phyloP scores from a whole-genome alignment of 1,140 invertebrate genomes.

The Drosophila murphyi region DNA sequence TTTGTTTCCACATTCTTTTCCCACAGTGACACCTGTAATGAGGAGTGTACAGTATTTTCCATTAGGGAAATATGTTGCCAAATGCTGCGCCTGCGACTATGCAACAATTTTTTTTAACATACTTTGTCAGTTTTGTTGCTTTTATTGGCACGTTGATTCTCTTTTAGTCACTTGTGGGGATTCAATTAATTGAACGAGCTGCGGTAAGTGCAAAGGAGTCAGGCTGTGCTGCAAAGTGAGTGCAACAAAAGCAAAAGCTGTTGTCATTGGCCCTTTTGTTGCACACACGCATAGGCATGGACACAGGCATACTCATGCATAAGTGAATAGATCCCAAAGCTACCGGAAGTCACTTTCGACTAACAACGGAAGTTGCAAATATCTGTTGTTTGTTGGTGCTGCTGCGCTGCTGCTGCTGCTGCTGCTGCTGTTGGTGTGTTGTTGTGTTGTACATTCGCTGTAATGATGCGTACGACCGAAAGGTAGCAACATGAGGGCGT shows the following conservation, averaged over 20 bases:
- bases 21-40: too few relatives aligned
- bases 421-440: constrained; percentile 13
- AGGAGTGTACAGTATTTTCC: too few relatives aligned
- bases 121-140: background rate
- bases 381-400: constrained; percentile 50
- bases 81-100: constrained; percentile 11
- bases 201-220: constrained; percentile 26
- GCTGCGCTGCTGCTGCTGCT: constrained; percentile 11
- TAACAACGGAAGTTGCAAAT: constrained; percentile 75
- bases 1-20: too few relatives aligned
- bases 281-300: constrained; percentile 7
- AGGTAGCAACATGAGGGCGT: constrained; percentile 13
- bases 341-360: constrained; percentile 71
- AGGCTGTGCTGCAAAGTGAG: constrained; percentile 46
- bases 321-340: constrained; percentile 55
- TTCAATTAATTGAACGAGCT: constrained; percentile 69
- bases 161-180: constrained; percentile 60
- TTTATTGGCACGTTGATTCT: constrained; percentile 30
- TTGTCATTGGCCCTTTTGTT: constrained; percentile 13
- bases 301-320: constrained; percentile 19
- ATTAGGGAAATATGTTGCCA: too few relatives aligned
- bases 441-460: constrained; percentile 42
- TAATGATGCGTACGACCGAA: constrained; percentile 31
- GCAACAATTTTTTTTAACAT: constrained; percentile 21
- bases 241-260: constrained; percentile 25